Percentiles rank a stretch among this genome's conserved stretches.
These are phyloP conservation scores for Synergus itoensis DNA, from an alignment of 2,888 invertebrate genomes.

Conservation along the genomic window DNA sequence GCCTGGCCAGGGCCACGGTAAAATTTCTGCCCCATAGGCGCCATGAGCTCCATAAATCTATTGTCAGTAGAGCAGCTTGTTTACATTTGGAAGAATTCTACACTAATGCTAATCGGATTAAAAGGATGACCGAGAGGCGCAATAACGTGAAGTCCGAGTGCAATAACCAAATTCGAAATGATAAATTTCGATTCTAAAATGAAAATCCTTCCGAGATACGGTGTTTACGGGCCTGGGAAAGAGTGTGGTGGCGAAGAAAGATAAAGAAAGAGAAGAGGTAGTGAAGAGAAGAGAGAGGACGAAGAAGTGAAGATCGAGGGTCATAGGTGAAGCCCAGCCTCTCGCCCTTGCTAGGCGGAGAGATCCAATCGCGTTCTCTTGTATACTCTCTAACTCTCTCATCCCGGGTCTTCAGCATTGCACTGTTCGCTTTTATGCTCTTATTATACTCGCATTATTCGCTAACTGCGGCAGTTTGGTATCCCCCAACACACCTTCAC, in stretches of 20 bases:
- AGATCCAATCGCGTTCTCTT: conserved; percentile 73
- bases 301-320: conserved; percentile 63
- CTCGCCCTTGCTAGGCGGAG: conserved; percentile 71
- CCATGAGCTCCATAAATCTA: no score
- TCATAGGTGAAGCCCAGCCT: conserved; percentile 76
- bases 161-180: not conserved
- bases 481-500: conserved; percentile 38
- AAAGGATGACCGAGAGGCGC: no score
- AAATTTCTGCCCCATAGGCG: no score
- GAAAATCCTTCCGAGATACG: not conserved
- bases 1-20: no score
- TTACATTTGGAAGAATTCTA: no score
- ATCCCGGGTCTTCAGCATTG: conserved; percentile 58
- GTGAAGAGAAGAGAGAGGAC: conserved; percentile 57
- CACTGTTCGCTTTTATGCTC: conserved; percentile 68
- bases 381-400: conserved; percentile 66
- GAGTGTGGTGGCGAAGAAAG: conserved; percentile 50
- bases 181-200: not conserved
- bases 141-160: no score
- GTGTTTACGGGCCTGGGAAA: conserved; percentile 22
- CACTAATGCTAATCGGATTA: no score
- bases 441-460: conserved; percentile 70
- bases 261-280: conserved; percentile 54
- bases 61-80: no score
- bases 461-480: conserved; percentile 54